Evolutionary conservation across 2,888 invertebrate genomes (phyloP).

Genomic region (Xestobium rufovillosum): DNA sequence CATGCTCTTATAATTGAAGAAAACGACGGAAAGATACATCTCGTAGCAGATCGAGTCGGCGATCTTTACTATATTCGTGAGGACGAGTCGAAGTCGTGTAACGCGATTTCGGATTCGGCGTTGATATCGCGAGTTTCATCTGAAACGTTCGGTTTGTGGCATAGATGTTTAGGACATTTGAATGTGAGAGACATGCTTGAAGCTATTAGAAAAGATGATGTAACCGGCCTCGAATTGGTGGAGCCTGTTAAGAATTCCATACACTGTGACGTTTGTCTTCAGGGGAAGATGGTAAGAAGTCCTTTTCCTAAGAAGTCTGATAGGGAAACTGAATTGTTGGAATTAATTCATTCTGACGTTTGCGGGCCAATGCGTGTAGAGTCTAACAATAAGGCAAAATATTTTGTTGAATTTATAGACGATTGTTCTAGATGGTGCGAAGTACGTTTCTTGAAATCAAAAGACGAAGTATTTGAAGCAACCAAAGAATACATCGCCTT

Average conservation of each 20-base stretch:
- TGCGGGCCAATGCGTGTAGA: constrained; percentile 20
- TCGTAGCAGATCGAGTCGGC: constrained; percentile 3
- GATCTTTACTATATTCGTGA: constrained; percentile 10
- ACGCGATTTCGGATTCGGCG: not conserved
- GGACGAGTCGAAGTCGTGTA: not conserved
- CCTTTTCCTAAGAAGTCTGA: constrained; percentile 16
- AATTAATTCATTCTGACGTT: constrained; percentile 25
- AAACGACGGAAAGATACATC: not conserved
- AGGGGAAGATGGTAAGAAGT: constrained; percentile 17
- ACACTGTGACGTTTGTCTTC: constrained; percentile 16
- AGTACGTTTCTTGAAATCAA: constrained; percentile 24
- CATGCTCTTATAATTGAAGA: constrained; percentile 10
- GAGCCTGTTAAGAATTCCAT: not conserved
- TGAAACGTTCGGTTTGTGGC: constrained; percentile 12
- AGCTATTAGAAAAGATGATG: not conserved
- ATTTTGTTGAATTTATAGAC: constrained; percentile 26
- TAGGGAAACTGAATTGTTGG: constrained; percentile 17
- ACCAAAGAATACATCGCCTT: constrained; percentile 19
- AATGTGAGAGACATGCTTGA: constrained; percentile 9
- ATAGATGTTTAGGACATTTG: constrained; percentile 17
- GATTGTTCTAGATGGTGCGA: constrained; percentile 23
- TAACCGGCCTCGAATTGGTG: constrained; percentile 1
- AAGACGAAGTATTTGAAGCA: constrained; percentile 21
- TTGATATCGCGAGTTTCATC: not conserved
- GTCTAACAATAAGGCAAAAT: constrained; percentile 18